Conservation (phyloP, 2,888 invertebrate genomes). For the Scaptomyza reducta region DNA sequence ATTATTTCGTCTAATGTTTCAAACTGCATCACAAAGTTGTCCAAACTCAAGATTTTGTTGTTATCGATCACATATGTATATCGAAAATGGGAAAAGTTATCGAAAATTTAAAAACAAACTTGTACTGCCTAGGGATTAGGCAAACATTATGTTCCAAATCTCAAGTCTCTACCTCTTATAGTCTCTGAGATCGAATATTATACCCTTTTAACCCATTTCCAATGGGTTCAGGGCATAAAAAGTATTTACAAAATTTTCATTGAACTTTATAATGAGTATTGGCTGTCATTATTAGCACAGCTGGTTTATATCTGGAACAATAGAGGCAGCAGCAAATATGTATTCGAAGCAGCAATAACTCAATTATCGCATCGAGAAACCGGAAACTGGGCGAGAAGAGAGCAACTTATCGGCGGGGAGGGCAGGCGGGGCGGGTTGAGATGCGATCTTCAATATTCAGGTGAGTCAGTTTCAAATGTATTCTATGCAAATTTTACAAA, state of each 20-base stretch:
- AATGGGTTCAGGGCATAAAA: no score
- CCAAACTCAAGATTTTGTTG: no score
- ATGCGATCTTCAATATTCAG: constrained; percentile 27
- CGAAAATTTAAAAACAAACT: no score
- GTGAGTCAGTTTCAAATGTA: constrained; percentile 9
- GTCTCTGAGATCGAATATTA: no score
- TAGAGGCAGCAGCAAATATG: neutral
- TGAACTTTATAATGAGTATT: constrained; percentile 23
- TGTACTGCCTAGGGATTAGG: no score
- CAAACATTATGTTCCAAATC: no score
- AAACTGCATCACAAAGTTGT: no score
- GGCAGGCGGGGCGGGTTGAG: neutral
- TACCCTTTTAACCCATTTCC: no score
- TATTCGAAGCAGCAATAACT: constrained; percentile 28
- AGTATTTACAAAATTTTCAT: constrained; percentile 7
- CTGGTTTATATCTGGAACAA: constrained; percentile 32
- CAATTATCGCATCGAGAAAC: constrained; percentile 42
- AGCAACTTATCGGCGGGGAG: neutral
- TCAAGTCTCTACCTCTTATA: no score
- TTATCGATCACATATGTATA: no score
- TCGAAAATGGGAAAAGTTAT: no score
- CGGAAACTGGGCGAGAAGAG: constrained; percentile 27
- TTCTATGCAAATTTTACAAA: constrained; percentile 18
- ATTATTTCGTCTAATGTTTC: no score
- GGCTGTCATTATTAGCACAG: constrained; percentile 49